phyloP scores from a whole-genome alignment of 1,140 invertebrate species.

The Bombus waltoni region DNA sequence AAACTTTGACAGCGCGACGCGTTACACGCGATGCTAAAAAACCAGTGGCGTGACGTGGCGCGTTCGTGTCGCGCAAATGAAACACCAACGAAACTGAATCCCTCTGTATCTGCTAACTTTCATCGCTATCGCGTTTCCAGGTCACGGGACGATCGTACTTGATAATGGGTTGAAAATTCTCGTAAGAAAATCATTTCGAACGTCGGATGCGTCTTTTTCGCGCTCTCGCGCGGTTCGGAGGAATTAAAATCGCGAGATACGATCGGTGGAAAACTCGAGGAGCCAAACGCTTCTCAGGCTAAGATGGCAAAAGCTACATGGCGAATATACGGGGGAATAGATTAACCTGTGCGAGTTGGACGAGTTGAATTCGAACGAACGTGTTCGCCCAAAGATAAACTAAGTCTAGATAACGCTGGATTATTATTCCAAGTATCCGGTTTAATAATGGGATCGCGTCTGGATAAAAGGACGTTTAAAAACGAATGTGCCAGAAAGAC shows the following conservation, averaged over 20 bases:
- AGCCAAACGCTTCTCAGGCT: neutral
- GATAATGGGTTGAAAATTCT: neutral
- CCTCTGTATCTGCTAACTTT: neutral
- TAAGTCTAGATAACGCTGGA: neutral
- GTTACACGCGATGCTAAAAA: too few relatives aligned
- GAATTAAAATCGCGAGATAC: neutral
- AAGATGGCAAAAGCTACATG: too few relatives aligned
- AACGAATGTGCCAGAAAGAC: neutral
- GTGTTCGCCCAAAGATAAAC: neutral
- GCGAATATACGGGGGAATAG: neutral
- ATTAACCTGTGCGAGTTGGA: neutral
- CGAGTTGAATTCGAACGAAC: neutral
- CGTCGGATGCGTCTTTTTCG: neutral
- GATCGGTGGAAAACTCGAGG: neutral
- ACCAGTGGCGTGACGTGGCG: neutral
- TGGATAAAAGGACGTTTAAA: neutral
- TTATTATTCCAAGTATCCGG: neutral
- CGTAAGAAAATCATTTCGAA: neutral
- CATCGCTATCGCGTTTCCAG: neutral
- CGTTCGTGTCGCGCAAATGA: neutral
- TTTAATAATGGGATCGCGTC: neutral
- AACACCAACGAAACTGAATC: neutral
- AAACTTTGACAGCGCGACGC: too few relatives aligned
- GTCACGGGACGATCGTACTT: neutral
- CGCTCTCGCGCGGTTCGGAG: too few relatives aligned